Conservation (phyloP, 1,140 invertebrate genomes). For the Euwallacea similis region DNA sequence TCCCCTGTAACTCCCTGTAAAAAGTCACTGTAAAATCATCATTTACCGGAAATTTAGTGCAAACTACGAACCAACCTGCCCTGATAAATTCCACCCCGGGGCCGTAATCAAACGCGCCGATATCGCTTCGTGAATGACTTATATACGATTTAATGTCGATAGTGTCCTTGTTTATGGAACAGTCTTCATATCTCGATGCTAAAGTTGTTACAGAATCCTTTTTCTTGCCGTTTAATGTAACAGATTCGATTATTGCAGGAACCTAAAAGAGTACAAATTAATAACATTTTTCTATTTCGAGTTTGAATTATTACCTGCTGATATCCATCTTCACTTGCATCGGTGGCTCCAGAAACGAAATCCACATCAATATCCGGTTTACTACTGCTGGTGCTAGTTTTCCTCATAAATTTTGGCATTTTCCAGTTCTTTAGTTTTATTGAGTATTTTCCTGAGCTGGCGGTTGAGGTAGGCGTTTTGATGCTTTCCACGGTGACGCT, state of each 20-base stretch:
- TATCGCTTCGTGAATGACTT: conserved; percentile 68
- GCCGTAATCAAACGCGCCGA: conserved; percentile 53
- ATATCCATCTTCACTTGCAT: conserved; percentile 43
- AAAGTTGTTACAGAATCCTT: conserved; percentile 41
- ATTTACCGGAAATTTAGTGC: too few relatives aligned
- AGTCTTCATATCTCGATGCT: conserved; percentile 47
- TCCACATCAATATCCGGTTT: conserved; percentile 39
- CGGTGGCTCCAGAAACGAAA: conserved; percentile 36
- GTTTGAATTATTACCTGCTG: conserved; percentile 40
- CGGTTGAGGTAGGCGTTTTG: conserved; percentile 53
- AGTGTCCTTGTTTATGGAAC: conserved; percentile 56
- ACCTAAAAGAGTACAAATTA: conserved; percentile 45
- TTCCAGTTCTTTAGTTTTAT: conserved; percentile 63
- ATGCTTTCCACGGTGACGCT: conserved; percentile 54
- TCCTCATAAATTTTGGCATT: conserved; percentile 64
- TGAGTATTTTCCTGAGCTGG: conserved; percentile 62
- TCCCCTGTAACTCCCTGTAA: conserved; percentile 58
- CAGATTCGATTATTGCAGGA: conserved; percentile 65
- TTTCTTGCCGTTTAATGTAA: conserved; percentile 38
- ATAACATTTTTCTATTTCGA: background rate
- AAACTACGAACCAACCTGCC: conserved; percentile 26
- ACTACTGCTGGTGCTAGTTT: conserved; percentile 54
- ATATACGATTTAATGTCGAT: conserved; percentile 70
- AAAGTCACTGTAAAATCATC: too few relatives aligned
- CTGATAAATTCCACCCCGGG: conserved; percentile 47